phyloP scores from a whole-genome alignment of 2,113 vertebrate species.

The Noturus placidus region DNA sequence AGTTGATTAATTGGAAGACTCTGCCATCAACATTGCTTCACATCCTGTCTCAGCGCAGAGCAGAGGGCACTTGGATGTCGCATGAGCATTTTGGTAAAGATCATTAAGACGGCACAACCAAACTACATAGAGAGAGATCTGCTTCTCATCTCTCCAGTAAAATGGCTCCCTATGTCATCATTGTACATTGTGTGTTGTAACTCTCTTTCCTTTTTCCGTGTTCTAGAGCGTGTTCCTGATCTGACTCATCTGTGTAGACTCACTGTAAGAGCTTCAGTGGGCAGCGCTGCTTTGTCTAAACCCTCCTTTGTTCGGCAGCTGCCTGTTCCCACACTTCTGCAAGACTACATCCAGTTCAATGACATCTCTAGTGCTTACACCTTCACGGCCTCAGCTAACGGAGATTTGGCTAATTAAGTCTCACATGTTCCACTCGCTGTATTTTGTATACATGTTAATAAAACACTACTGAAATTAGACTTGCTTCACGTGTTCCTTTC shows the following conservation, averaged over 20 bases:
- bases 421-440: slow-evolving; percentile 12
- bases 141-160: neutral
- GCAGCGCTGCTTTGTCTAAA: slow-evolving; percentile 61
- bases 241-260: slow-evolving; percentile 71
- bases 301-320: slow-evolving; percentile 60
- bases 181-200: neutral
- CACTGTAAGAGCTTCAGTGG: slow-evolving; percentile 59
- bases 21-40: slow-evolving; percentile 67
- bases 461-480: slow-evolving; percentile 20
- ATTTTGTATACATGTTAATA: slow-evolving; percentile 54
- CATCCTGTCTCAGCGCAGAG: slow-evolving; percentile 67
- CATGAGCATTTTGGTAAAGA: slow-evolving; percentile 72
- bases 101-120: neutral
- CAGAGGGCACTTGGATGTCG: slow-evolving; percentile 66
- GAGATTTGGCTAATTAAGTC: slow-evolving; percentile 24
- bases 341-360: slow-evolving; percentile 66
- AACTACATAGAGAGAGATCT: neutral
- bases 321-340: slow-evolving; percentile 64
- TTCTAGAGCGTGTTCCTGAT: slow-evolving; percentile 62
- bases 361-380: slow-evolving; percentile 54
- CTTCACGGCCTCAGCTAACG: slow-evolving; percentile 9
- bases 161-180: slow-evolving; percentile 10
- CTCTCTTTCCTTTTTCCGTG: neutral
- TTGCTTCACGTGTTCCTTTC: slow-evolving; percentile 5
- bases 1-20: slow-evolving; percentile 84